Evolutionary conservation across 2,888 invertebrate genomes (phyloP).

Genomic region (Dichetophora obliterata): DNA sequence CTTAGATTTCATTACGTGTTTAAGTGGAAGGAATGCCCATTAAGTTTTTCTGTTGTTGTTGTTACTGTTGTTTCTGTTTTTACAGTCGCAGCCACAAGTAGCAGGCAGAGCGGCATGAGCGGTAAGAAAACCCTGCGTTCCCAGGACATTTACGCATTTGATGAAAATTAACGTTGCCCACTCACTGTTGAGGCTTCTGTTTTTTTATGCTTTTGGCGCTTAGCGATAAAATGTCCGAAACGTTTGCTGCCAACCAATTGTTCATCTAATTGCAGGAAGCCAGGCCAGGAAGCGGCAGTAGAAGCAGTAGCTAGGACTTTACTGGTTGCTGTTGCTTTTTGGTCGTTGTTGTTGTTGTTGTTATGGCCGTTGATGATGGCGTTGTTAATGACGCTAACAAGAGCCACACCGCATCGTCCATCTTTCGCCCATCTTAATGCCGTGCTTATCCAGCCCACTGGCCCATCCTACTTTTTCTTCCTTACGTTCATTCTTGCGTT

Average conservation of each 20-base stretch:
- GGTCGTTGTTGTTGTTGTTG: not conserved
- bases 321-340: not conserved
- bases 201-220: constrained; percentile 22
- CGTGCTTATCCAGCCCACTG: constrained; percentile 30
- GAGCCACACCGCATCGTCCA: constrained; percentile 37
- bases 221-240: not conserved
- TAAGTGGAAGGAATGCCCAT: constrained; percentile 62
- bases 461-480: not conserved
- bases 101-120: not conserved
- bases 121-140: not conserved
- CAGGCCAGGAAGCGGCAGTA: not conserved
- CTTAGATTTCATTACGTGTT: constrained; percentile 56
- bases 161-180: not conserved
- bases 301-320: not conserved
- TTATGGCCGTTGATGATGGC: constrained; percentile 49
- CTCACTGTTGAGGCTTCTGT: not conserved
- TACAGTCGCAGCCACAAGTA: constrained; percentile 12
- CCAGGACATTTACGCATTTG: constrained; percentile 23
- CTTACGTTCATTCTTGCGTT: constrained; percentile 29
- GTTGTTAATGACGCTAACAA: constrained; percentile 57
- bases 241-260: not conserved
- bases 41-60: constrained; percentile 50
- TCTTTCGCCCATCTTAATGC: not conserved
- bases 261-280: constrained; percentile 33
- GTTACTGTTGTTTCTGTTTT: not conserved